Percentiles rank a stretch among this genome's conserved stretches.
Conservation (phyloP, 2,888 invertebrate genomes). For the Metellina segmentata region DNA sequence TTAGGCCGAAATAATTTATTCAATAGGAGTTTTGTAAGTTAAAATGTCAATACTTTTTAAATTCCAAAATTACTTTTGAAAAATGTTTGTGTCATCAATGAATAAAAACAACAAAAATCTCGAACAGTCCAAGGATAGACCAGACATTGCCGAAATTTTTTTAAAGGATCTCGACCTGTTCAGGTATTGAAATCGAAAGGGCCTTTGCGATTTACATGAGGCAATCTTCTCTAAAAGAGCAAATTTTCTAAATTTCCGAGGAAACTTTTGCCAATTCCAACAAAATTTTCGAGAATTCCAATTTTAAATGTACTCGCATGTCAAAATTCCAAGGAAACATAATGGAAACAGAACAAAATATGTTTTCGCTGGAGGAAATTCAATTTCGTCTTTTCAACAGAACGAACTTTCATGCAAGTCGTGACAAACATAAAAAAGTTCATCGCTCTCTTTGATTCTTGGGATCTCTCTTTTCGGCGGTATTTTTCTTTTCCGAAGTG, state of each 20-base stretch:
- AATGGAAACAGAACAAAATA: neutral
- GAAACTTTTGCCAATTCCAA: neutral
- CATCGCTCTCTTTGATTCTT: constrained; percentile 19
- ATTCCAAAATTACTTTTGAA: no score
- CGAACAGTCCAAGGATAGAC: no score
- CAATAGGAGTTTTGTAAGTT: no score
- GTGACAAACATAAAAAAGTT: constrained; percentile 25
- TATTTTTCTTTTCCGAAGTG: constrained; percentile 2
- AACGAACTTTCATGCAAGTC: neutral
- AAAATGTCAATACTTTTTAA: no score
- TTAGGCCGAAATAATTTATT: no score
- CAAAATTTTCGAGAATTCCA: neutral
- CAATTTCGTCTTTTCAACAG: neutral
- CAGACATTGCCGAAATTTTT: no score
- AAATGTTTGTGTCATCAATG: no score
- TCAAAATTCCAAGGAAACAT: neutral
- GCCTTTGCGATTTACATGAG: no score
- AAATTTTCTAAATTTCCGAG: neutral
- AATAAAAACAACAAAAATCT: no score
- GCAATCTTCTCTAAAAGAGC: no score
- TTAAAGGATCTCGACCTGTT: no score
- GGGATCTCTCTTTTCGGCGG: neutral
- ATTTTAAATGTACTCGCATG: neutral
- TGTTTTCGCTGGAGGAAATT: neutral
- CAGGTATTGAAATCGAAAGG: no score